Conservation (phyloP, 1,140 invertebrate species). For the Trissolcus basalis region DNA sequence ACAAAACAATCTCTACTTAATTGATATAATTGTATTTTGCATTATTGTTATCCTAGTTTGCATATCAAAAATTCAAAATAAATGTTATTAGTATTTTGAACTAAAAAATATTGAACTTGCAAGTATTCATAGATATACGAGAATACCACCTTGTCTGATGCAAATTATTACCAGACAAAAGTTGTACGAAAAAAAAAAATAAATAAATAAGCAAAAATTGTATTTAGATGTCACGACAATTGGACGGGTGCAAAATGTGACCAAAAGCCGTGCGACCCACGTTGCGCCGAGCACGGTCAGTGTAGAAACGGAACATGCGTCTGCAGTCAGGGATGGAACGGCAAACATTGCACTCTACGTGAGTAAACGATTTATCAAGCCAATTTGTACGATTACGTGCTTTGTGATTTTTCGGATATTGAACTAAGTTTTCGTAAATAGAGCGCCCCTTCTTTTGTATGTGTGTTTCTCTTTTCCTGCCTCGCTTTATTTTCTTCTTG, state of each 20-base stretch:
- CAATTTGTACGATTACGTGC: slow-evolving; percentile 35
- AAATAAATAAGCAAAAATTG: too few species aligned
- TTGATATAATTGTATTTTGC: too few species aligned
- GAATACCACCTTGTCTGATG: too few species aligned
- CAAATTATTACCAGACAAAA: too few species aligned
- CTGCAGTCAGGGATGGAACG: slow-evolving; percentile 98
- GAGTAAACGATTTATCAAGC: slow-evolving; percentile 76
- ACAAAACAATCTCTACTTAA: too few species aligned
- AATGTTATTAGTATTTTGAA: too few species aligned
- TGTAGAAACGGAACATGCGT: slow-evolving; percentile 98
- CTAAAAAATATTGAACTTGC: too few species aligned
- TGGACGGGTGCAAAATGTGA: slow-evolving; percentile 95
- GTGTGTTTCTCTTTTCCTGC: neutral
- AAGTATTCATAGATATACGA: too few species aligned
- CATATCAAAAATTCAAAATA: too few species aligned
- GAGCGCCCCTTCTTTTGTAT: slow-evolving; percentile 1
- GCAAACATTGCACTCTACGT: slow-evolving; percentile 96
- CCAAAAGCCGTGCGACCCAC: slow-evolving; percentile 89
- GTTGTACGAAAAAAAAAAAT: too few species aligned
- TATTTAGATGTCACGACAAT: slow-evolving; percentile 85
- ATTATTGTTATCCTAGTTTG: too few species aligned
- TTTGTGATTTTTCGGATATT: slow-evolving; percentile 25
- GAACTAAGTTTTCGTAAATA: slow-evolving; percentile 24
- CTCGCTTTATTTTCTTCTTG: slow-evolving; percentile 6
- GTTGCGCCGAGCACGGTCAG: slow-evolving; percentile 95